Evolutionary conservation across 2,797 vertebrate species (phyloP).

Genomic region (Garrulus glandarius): DNA sequence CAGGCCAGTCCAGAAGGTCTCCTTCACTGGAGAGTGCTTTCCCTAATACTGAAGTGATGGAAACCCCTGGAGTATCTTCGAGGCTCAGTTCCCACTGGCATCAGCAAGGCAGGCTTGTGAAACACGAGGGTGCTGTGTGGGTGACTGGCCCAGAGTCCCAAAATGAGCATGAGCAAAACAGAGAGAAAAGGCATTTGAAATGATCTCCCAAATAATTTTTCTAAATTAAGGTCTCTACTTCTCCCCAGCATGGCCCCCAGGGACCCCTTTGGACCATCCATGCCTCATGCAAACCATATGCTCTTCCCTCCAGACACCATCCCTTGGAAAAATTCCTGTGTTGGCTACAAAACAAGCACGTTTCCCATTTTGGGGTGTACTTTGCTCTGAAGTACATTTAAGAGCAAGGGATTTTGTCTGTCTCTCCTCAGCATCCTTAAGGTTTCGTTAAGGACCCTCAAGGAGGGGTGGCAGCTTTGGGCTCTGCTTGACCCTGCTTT

Average conservation of each 20-base stretch:
- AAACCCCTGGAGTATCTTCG: neutral
- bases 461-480: neutral
- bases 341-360: neutral
- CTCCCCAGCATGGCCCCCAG: neutral
- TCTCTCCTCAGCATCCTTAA: neutral
- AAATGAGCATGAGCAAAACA: neutral
- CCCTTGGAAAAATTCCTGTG: neutral
- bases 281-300: accelerated
- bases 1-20: neutral
- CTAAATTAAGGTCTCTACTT: neutral
- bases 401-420: neutral
- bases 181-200: neutral
- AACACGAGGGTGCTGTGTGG: neutral
- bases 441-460: neutral
- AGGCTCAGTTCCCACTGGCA: neutral
- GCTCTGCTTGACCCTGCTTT: neutral
- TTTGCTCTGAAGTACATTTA: neutral
- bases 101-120: neutral
- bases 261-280: neutral
- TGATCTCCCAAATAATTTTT: neutral
- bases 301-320: neutral
- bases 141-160: neutral
- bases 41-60: neutral
- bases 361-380: neutral
- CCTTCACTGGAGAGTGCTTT: neutral